Evolutionary conservation across 1,140 invertebrate genomes (phyloP).

Genomic region (Drosophila pachea): DNA sequence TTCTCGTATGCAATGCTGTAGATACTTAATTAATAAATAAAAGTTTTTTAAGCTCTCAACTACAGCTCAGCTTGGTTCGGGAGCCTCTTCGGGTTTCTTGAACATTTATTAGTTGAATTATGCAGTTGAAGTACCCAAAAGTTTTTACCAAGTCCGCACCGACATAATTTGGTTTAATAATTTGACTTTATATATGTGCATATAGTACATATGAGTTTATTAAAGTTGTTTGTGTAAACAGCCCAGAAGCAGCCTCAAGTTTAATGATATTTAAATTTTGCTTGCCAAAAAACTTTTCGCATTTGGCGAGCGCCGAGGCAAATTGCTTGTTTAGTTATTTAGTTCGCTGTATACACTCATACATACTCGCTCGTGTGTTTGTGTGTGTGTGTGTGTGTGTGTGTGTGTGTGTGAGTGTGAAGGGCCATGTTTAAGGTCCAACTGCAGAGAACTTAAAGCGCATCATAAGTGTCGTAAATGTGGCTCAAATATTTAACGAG

Average conservation of each 20-base stretch:
- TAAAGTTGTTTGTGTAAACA: slow-evolving; percentile 43
- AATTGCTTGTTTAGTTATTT: slow-evolving; percentile 32
- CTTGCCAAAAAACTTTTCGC: slow-evolving; percentile 37
- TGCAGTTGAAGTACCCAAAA: slow-evolving; percentile 32
- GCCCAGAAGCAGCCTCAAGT: slow-evolving; percentile 20
- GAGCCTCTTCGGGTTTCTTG: slow-evolving; percentile 38
- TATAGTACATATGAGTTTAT: slow-evolving; percentile 42
- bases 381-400: too few relatives aligned
- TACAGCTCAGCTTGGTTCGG: slow-evolving; percentile 9
- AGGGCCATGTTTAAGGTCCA: slow-evolving; percentile 5
- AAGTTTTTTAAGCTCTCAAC: slow-evolving; percentile 13
- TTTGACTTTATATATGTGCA: slow-evolving; percentile 25
- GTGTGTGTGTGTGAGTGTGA: too few relatives aligned
- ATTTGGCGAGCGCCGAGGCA: slow-evolving; percentile 23
- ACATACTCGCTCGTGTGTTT: too few relatives aligned
- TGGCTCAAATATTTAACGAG: slow-evolving; percentile 46
- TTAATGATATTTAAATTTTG: slow-evolving; percentile 72
- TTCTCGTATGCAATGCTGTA: neutral
- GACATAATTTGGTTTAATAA: slow-evolving; percentile 51
- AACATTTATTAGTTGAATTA: slow-evolving; percentile 48
- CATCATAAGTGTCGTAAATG: slow-evolving; percentile 35
- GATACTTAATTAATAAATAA: slow-evolving; percentile 1
- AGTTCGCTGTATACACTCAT: slow-evolving; percentile 9
- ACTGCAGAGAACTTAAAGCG: slow-evolving; percentile 34
- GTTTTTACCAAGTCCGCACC: slow-evolving; percentile 52